Conservation (phyloP, 1,140 invertebrate genomes). For the Thalassaphorura encarpata region DNA sequence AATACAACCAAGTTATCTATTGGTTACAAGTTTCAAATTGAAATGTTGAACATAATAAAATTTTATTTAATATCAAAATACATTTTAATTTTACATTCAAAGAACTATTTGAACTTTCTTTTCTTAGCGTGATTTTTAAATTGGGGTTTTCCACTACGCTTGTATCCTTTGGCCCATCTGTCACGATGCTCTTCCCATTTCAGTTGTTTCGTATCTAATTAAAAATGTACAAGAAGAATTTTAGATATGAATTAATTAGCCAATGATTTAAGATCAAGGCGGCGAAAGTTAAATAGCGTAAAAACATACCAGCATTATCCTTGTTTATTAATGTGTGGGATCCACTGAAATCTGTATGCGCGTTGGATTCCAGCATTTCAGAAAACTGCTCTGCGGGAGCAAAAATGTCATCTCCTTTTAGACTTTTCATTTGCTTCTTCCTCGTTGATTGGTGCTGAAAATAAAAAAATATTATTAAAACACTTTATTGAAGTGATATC, state of each 20-base stretch:
- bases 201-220: slow-evolving; percentile 29
- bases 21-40: too few species aligned
- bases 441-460: background rate
- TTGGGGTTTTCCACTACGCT: too few species aligned
- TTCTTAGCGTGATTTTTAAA: too few species aligned
- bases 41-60: too few species aligned
- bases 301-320: slow-evolving; percentile 29
- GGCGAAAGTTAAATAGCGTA: background rate
- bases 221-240: slow-evolving; percentile 5
- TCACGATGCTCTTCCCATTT: slow-evolving; percentile 33
- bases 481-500: background rate
- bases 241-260: background rate
- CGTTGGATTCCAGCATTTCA: slow-evolving; percentile 29
- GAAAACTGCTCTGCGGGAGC: slow-evolving; percentile 34
- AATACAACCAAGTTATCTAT: too few species aligned
- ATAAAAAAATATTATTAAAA: background rate
- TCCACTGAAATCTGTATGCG: slow-evolving; percentile 13
- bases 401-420: slow-evolving; percentile 22
- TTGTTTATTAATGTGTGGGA: slow-evolving; percentile 31
- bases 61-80: too few species aligned
- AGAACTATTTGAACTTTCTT: too few species aligned
- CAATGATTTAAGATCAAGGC: background rate
- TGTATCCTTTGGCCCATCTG: slow-evolving; percentile 28
- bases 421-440: slow-evolving; percentile 4
- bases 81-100: too few species aligned